Base-by-base conservation (phyloP, 64 coral and sea anemone genomes). In the Porites lutea region DNA sequence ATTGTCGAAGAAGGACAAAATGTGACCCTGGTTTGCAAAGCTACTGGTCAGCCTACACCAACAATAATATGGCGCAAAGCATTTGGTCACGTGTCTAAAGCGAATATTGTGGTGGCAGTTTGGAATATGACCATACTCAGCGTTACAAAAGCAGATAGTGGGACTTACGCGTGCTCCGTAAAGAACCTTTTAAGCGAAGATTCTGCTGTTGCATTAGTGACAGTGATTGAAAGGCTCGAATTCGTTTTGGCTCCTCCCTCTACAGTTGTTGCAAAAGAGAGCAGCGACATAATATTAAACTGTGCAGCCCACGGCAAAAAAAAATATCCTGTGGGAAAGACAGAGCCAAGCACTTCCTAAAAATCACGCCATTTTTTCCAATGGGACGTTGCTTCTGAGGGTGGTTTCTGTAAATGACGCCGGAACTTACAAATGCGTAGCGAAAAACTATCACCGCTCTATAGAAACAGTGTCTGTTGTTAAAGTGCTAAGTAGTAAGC, bases 11-110 rank as follows among this genome's bases (percentile, higher is more conserved):
- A 75, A 63, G 90, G 79, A 44, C 13, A 75, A 0, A 75, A 23
- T n/a, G 70, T 55, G 13, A 75, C 11, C 16, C 70, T 92, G 13
- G 4, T 8, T 50, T 92, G 90, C n/a, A 16, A 19, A 48, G 90
- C 79, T 27, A 37, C 2, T 65, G 90, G 90, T 50, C 37, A 85
- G 69, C 90, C 90, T 4, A 59, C 16, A 84, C 90, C 90, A n/a
- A 16, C 13, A 0, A 22, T 91, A 53, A 83, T 69, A 12, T 91
- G 89, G 89, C 74, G 78, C 49, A 91, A 91, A 72, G 51, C 79
- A 1, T 60, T 83, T 16, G 50, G 52, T 20, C 23, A 59, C 18
- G 57, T 91, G 23, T 72, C 66, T 3, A 13, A 75, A 59, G 52
- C 83, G 14, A 47, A 59, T 2, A 52, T 18, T 19, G 43, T 62